phyloP scores from a whole-genome alignment of 2,113 vertebrate species.

The Pan paniscus region DNA sequence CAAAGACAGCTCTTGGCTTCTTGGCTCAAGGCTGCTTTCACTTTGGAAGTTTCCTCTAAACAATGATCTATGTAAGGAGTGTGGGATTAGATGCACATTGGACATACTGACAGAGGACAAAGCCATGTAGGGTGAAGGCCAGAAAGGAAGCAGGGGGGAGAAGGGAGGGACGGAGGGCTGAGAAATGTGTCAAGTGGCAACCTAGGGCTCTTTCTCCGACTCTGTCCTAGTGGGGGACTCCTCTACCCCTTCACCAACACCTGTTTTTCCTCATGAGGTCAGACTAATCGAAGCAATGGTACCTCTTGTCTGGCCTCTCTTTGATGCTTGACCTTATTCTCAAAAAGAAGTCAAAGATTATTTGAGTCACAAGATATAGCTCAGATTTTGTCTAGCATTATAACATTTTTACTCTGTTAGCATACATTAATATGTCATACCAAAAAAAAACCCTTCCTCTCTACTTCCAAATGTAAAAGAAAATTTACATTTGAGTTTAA shows the following conservation, averaged over 20 bases:
- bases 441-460: neutral
- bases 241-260: too few relatives aligned
- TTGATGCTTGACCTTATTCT: neutral
- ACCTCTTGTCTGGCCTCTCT: neutral
- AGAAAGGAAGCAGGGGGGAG: neutral
- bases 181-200: too few relatives aligned
- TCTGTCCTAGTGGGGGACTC: neutral
- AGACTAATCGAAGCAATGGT: too few relatives aligned
- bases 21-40: neutral
- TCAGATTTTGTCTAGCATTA: neutral
- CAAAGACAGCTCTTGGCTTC: neutral
- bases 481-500: neutral
- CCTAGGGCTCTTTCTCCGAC: neutral
- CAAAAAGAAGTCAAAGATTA: neutral
- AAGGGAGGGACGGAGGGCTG: neutral
- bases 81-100: neutral
- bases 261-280: neutral
- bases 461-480: neutral
- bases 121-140: too few relatives aligned
- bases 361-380: neutral
- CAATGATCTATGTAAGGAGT: neutral
- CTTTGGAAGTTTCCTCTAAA: neutral
- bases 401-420: neutral
- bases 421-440: neutral
- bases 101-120: neutral